Evolutionary conservation across 2,797 vertebrate species (phyloP).

Genomic region (Neoniphon sammara): DNA sequence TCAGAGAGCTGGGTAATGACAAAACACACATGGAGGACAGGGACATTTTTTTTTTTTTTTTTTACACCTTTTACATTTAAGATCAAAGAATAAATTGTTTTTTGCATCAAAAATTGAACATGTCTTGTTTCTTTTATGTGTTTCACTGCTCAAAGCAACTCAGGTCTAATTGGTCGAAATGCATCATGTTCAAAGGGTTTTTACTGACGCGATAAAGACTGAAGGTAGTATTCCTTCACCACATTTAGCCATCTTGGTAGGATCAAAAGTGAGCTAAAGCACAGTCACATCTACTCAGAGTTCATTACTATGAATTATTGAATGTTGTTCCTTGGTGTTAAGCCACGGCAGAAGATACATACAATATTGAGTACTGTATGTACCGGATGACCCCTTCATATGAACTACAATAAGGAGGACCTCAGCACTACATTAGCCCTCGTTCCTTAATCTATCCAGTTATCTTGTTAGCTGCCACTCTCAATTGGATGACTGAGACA

Average conservation of each 20-base stretch:
- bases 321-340: neutral
- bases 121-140: constrained; percentile 2
- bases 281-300: neutral
- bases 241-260: neutral
- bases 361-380: neutral
- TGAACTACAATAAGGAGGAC: constrained; percentile 11
- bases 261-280: neutral
- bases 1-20: constrained; percentile 34
- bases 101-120: constrained; percentile 49
- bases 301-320: neutral
- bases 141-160: constrained; percentile 8
- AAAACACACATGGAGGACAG: constrained; percentile 24
- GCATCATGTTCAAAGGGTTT: neutral
- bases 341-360: neutral
- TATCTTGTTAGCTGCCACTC: constrained; percentile 54
- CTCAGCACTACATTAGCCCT: constrained; percentile 49
- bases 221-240: too few species aligned
- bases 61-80: constrained; percentile 75
- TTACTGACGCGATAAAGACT: neutral
- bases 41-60: constrained; percentile 26
- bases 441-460: constrained; percentile 51
- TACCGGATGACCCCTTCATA: neutral
- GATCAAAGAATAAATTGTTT: constrained; percentile 62
- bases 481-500: constrained; percentile 32
- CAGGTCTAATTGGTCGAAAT: neutral